phyloP scores from a whole-genome alignment of 2,888 invertebrate species.

The Cephus nigrinus region DNA sequence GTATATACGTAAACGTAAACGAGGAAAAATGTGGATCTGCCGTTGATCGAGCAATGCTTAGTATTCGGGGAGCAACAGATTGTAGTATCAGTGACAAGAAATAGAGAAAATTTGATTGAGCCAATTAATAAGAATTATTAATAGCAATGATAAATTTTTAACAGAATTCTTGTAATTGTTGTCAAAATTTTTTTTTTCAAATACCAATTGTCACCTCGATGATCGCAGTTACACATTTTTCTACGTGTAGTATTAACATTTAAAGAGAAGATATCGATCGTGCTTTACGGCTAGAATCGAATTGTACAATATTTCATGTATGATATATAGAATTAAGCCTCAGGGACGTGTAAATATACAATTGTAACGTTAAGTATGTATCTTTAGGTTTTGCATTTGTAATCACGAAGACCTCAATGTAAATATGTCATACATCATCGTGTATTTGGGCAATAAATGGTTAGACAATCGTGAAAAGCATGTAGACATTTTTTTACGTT shows the following conservation, averaged over 20 bases:
- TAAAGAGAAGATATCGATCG: not conserved
- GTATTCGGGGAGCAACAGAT: not conserved
- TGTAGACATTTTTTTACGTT: not conserved
- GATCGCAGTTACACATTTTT: not conserved
- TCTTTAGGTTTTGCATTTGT: conserved; percentile 53
- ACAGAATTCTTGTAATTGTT: not conserved
- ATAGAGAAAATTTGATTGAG: not conserved
- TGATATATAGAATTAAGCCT: conserved; percentile 48
- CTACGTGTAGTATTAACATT: not conserved
- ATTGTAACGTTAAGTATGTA: conserved; percentile 45
- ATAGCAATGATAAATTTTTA: not conserved
- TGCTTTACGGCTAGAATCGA: conserved; percentile 10
- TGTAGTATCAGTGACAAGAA: not conserved
- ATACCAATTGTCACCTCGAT: not conserved
- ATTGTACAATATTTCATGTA: conserved; percentile 20
- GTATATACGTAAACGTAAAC: not conserved
- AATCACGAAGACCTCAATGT: conserved; percentile 43
- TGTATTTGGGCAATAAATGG: conserved; percentile 58
- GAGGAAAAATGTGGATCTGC: not conserved
- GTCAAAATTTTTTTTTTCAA: not conserved
- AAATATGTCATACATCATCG: conserved; percentile 51
- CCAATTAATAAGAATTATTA: not conserved
- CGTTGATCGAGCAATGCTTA: not conserved
- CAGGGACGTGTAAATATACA: conserved; percentile 55
- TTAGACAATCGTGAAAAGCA: conserved; percentile 43